Percentiles rank a stretch among this genome's conserved stretches.
phyloP scores from a whole-genome alignment of 2,113 vertebrate species.

The Hippolais icterina region DNA sequence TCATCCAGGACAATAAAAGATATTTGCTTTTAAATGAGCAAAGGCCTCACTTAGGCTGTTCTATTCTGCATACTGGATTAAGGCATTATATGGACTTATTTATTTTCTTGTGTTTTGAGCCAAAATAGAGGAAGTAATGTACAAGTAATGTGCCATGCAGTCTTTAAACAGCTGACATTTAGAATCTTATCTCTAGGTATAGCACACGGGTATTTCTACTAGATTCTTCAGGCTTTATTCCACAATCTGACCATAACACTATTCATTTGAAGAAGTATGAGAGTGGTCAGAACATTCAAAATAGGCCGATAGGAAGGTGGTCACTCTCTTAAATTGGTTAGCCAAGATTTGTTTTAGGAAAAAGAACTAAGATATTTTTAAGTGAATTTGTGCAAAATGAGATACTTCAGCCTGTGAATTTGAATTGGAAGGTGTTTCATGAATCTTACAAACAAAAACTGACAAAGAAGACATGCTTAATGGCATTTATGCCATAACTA shows the following conservation, averaged over 20 bases:
- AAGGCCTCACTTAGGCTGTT: neutral
- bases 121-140: neutral
- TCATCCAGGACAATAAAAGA: neutral
- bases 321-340: neutral
- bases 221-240: neutral
- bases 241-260: neutral
- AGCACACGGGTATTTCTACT: neutral
- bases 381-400: neutral
- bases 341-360: neutral
- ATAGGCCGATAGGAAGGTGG: neutral
- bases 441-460: neutral
- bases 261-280: neutral
- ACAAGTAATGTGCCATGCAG: neutral
- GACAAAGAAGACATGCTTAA: neutral
- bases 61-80: neutral
- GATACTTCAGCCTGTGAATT: neutral
- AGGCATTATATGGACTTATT: neutral
- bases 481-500: neutral
- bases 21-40: slow-evolving; percentile 22
- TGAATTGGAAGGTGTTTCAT: neutral
- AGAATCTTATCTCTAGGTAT: neutral
- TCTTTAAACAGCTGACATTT: neutral
- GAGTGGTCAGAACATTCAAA: neutral
- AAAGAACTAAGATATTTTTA: neutral
- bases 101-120: neutral